Conservation (phyloP, 2,113 vertebrate species). For the Amia ocellicauda region DNA sequence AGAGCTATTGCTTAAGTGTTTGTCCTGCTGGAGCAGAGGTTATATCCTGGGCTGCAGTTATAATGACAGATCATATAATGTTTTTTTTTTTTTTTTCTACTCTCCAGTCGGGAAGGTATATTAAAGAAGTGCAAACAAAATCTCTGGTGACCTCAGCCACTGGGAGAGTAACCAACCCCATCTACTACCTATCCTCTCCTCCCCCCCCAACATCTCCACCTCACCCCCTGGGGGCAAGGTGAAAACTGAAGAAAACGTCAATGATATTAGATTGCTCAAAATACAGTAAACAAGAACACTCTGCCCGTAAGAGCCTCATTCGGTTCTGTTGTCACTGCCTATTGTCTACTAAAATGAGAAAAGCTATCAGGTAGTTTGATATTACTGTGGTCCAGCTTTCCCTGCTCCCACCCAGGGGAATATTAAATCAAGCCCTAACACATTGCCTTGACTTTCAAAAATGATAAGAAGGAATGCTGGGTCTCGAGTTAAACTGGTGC, state of each 20-base stretch:
- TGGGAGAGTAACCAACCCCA: background rate
- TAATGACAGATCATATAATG: slow-evolving; percentile 46
- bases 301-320: too few species aligned
- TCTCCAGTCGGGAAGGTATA: background rate
- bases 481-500: too few species aligned
- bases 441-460: slow-evolving; percentile 30
- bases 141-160: background rate
- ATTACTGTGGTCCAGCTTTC: background rate
- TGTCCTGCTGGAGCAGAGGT: slow-evolving; percentile 2
- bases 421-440: background rate
- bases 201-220: slow-evolving; percentile 36
- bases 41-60: slow-evolving; percentile 1
- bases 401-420: background rate
- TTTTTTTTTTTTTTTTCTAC: background rate
- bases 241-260: slow-evolving; percentile 40
- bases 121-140: background rate
- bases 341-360: too few species aligned
- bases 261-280: slow-evolving; percentile 44
- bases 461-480: slow-evolving; percentile 36
- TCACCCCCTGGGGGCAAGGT: slow-evolving; percentile 38
- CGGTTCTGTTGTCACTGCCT: too few species aligned
- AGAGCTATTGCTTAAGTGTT: slow-evolving; percentile 1
- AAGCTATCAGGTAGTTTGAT: background rate
- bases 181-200: slow-evolving; percentile 27
- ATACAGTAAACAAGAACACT: slow-evolving; percentile 36